These are phyloP conservation scores for Pelodytes ibericus DNA, from an alignment of 2,797 vertebrate species.

Conservation along the genomic window DNA sequence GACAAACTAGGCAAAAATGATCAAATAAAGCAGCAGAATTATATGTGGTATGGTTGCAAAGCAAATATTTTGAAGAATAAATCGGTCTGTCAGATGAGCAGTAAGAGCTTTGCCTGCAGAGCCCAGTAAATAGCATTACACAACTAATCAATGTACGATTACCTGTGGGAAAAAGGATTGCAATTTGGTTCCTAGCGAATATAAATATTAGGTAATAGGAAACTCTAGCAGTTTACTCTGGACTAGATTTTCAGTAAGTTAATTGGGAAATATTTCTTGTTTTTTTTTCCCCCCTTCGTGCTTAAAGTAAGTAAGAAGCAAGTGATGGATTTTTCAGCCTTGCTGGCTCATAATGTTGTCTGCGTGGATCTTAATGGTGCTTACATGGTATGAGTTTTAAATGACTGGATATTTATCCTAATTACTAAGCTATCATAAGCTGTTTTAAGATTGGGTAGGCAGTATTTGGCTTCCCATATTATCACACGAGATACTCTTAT, in stretches of 20 bases:
- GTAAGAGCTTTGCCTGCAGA: conserved; percentile 2
- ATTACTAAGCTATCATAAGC: conserved; percentile 36
- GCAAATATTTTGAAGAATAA: not conserved
- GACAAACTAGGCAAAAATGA: too few relatives aligned
- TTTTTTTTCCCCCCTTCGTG: not conserved
- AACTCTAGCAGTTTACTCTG: conserved; percentile 30
- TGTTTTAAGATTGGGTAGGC: conserved; percentile 19
- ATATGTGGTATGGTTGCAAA: too few relatives aligned
- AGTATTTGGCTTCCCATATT: conserved; percentile 20
- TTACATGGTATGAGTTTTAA: conserved; percentile 40
- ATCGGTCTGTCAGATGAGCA: conserved; percentile 6
- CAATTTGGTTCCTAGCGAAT: conserved; percentile 37
- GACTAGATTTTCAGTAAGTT: conserved; percentile 24
- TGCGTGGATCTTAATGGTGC: conserved; percentile 45
- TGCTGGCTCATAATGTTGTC: conserved; percentile 26
- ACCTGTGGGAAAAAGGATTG: conserved; percentile 23
- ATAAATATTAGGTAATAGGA: conserved; percentile 52
- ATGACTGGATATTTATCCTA: conserved; percentile 40
- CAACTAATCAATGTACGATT: conserved; percentile 5
- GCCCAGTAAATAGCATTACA: conserved; percentile 27
- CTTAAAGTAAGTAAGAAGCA: conserved; percentile 30
- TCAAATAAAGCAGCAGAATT: too few relatives aligned
- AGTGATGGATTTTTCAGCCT: conserved; percentile 33
- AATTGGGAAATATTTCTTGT: conserved; percentile 18
- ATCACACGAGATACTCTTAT: conserved; percentile 6